phyloP scores from a whole-genome alignment of 2,797 vertebrate species.

The Coreius guichenoti region DNA sequence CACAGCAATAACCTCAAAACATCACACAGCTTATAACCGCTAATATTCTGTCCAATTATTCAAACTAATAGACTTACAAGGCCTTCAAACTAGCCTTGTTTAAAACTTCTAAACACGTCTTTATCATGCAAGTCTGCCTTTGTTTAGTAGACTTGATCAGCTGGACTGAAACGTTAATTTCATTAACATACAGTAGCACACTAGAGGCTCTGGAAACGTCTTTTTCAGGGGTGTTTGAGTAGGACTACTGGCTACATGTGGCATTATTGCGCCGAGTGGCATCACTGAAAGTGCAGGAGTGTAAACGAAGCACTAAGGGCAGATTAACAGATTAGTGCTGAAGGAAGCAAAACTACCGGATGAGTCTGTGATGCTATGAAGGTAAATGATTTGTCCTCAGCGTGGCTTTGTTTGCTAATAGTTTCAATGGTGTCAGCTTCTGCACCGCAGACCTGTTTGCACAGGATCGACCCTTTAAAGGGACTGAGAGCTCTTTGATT shows the following conservation, averaged over 20 bases:
- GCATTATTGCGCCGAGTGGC: slow-evolving; percentile 4
- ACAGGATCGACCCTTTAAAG: slow-evolving; percentile 48
- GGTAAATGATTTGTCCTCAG: slow-evolving; percentile 52
- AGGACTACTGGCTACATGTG: neutral
- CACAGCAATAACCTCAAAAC: neutral
- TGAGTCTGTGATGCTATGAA: slow-evolving; percentile 50
- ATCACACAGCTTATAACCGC: neutral
- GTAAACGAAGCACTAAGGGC: slow-evolving; percentile 44
- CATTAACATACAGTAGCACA: slow-evolving; percentile 29
- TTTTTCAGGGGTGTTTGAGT: neutral
- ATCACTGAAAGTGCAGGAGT: slow-evolving; percentile 45
- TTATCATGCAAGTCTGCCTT: neutral
- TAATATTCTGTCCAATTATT: neutral
- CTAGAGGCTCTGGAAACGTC: neutral
- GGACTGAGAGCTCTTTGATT: slow-evolving; percentile 1
- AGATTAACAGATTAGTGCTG: slow-evolving; percentile 62
- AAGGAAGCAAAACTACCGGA: slow-evolving; percentile 46
- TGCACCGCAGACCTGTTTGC: slow-evolving; percentile 59
- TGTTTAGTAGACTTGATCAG: neutral
- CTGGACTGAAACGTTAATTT: neutral
- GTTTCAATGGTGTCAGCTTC: slow-evolving; percentile 54
- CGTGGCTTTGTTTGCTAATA: slow-evolving; percentile 69
- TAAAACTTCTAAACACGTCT: neutral
- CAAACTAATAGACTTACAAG: neutral
- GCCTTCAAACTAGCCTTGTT: neutral